Evolutionary conservation across 1,140 invertebrate genomes (phyloP).

Genomic region (Eupeodes corollae): DNA sequence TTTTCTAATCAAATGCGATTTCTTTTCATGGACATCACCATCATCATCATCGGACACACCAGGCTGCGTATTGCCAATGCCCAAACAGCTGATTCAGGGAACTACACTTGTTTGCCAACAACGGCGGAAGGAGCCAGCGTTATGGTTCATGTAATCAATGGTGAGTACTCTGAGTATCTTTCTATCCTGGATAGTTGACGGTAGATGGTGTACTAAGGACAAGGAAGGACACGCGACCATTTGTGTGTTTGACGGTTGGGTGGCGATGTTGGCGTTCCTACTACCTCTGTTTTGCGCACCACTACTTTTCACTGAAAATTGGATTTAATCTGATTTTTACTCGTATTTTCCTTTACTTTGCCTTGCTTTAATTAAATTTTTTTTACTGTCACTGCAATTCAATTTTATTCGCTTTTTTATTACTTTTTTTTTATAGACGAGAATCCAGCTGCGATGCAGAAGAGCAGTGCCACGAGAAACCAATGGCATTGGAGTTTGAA

Average conservation of each 20-base stretch:
- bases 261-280: no score
- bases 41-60: neutral
- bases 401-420: constrained; percentile 1
- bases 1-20: neutral
- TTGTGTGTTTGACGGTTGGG: no score
- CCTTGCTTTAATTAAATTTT: neutral
- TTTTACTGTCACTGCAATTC: neutral
- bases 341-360: neutral
- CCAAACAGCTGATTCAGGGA: constrained; percentile 62
- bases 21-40: no score
- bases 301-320: neutral
- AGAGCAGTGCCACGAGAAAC: constrained; percentile 38
- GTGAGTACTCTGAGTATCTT: constrained; percentile 45
- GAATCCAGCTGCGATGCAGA: constrained; percentile 76
- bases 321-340: neutral
- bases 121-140: constrained; percentile 68
- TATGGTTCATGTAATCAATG: constrained; percentile 80
- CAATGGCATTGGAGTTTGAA: no score
- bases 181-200: no score
- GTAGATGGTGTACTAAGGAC: no score
- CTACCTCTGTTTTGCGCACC: no score
- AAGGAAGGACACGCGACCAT: no score
- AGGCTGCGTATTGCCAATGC: constrained; percentile 64
- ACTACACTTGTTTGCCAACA: constrained; percentile 76
- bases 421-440: constrained; percentile 50